Evolutionary conservation across 2,888 invertebrate species (phyloP), one percentile per base, ranked within the genome.

Genomic region (Eubasilissa splendida): DNA sequence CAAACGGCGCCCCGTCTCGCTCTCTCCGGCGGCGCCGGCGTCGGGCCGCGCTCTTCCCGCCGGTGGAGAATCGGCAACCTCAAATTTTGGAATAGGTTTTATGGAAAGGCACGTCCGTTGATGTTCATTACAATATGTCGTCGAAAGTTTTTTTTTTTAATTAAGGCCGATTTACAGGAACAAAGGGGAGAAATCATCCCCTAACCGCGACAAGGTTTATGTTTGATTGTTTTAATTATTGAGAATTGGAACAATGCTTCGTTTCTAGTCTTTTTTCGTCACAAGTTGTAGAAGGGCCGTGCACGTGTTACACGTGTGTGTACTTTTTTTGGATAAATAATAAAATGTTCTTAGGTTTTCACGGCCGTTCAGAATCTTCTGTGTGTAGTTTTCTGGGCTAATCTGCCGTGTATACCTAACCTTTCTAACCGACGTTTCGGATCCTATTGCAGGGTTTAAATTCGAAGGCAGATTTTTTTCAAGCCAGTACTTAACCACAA

Each of bases 111-210:
- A 76, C 66, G 76, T 65, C 59, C 78, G 54, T 70, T 75, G 81
- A 81, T 81, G 81, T 81, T 81, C 81, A 81, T 81, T 81, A 81
- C 81, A 81, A 79, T 81, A 81, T 79, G 81, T 79, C 79, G 75
- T 54, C 75, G 73, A 74, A 74, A 73, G 59, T 52, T 80, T 80
- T 80, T 79, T 22, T 42, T 80, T 80, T 80, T 77, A 80, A 80
- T 80, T 77, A 60, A 68, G 58, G 73, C 22, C 73, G 65, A 71
- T 80, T 77, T 73, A 71, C 71, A 68, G 76, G 73, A 71, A 54
- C 56, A 68, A 70, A 58, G 63, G 71, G 53, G 71, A 54, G 42
- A 56, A 54, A 22, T 56, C 70, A 7, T 59, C 31, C 76, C 76
- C 63, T 70, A 22, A 70, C 70, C 70, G 31, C 63, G 31, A 54